Base-by-base conservation (phyloP, 2,888 invertebrate species). In the Pachliopta kotzebuea region DNA sequence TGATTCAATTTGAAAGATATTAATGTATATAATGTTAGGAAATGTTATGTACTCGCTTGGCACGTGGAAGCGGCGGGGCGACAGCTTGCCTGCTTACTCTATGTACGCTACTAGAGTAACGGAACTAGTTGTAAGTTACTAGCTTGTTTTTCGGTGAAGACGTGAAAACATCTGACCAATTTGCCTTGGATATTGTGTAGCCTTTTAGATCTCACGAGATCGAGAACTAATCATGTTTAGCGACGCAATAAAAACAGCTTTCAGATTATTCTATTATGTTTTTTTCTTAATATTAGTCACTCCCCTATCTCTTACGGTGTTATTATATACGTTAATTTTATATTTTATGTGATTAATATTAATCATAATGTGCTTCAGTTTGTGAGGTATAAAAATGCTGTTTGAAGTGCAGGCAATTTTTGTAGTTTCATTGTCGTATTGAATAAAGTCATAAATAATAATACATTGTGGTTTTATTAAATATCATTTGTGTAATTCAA, bases 351-450 rank as follows among this genome's bases (percentile, higher is more conserved):
- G 76, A 79, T 74, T 81, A 81, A 78, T 76, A 76, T 75, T 70
- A 71, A 73, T 74, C 79, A 81, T 79, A 81, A 82, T 86, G 86
- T 89, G 92, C 92, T 92, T 91, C 82, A 86, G 88, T 92, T 89
- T 82, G 90, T 90, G 85, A 85, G 84, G 83, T 87, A 83, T 85
- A 78, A 79, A 81, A 83, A 84, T 85, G 88, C 88, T 88, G 86
- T 86, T 90, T 85, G 86, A 88, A 89, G 85, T 89, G 91, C 92
- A 87, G 89, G 89, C 91, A 88, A 86, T 82, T 90, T 91, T 91
- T 91, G 92, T 92, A 92, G 92, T 91, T 92, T 92, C 92, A 92
- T 92, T 91, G 90, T 92, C 92, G 91, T 92, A 92, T 86, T 90
- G 84, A 91, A 89, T 91, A 92, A 90, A 90, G 82, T 90, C 90